Percentiles rank a stretch among this genome's conserved stretches.
phyloP scores from a whole-genome alignment of 2,113 vertebrate species.

The Clupea harengus region DNA sequence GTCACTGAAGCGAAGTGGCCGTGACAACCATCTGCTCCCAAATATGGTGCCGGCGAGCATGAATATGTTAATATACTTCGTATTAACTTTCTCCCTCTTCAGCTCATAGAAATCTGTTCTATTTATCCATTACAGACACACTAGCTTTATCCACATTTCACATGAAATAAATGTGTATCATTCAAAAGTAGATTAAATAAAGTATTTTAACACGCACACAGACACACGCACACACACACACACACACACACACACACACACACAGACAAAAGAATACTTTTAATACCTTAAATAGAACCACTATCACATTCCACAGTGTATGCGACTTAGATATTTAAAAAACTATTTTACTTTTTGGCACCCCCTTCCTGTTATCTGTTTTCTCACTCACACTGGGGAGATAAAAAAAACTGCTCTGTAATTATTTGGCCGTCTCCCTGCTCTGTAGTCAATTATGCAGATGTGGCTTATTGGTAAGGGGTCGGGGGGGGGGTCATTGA shows the following conservation, averaged over 20 bases:
- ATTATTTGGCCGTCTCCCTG: neutral
- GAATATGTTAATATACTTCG: neutral
- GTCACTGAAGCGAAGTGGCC: neutral
- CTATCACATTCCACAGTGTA: neutral
- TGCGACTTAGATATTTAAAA: neutral
- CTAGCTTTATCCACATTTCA: neutral
- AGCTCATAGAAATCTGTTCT: neutral
- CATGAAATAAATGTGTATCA: neutral
- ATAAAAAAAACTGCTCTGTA: neutral
- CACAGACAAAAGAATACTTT: no score
- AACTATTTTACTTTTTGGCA: neutral
- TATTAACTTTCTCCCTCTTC: neutral
- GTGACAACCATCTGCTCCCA: neutral
- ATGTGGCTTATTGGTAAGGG: neutral
- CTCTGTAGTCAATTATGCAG: conserved; percentile 3
- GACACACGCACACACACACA: no score
- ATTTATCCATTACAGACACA: neutral
- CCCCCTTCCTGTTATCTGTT: neutral
- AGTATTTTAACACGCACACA: no score
- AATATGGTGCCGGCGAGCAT: neutral
- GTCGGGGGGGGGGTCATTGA: neutral
- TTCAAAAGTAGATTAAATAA: neutral
- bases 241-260: no score
- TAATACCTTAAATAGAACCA: neutral
- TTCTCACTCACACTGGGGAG: neutral